These are phyloP conservation scores for Myiagra hebetior DNA, from an alignment of 2,113 vertebrate species.

Conservation along the genomic window DNA sequence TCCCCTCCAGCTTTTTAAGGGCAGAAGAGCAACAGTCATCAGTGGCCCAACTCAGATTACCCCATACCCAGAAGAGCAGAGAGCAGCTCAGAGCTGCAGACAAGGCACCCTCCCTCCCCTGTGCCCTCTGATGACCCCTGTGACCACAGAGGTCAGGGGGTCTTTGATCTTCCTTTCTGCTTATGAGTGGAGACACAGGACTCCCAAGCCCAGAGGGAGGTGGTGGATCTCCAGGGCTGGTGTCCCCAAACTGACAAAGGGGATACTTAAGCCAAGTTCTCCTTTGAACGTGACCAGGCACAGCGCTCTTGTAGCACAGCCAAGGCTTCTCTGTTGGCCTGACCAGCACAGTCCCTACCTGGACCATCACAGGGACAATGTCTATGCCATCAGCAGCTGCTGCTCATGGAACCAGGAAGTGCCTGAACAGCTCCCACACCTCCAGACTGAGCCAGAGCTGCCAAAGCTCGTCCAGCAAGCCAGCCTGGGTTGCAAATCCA, in stretches of 20 bases:
- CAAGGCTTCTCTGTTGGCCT: not conserved
- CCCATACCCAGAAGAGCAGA: not conserved
- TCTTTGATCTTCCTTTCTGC: not conserved
- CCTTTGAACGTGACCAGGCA: not conserved
- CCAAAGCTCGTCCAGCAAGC: constrained; percentile 32
- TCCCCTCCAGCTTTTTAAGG: not conserved
- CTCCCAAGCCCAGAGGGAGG: not conserved
- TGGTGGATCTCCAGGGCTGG: not conserved
- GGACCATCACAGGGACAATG: not conserved
- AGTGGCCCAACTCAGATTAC: not conserved
- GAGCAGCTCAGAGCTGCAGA: not conserved
- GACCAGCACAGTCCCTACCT: not conserved
- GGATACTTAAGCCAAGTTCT: not conserved
- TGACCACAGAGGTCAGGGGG: not conserved
- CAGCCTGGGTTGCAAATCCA: constrained; percentile 24
- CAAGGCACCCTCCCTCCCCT: not conserved
- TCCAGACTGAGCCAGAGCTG: not conserved
- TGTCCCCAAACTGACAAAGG: not conserved
- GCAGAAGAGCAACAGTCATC: not conserved
- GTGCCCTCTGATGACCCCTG: not conserved
- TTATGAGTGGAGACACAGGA: not conserved
- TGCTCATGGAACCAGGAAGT: fast-evolving
- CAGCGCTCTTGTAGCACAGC: not conserved
- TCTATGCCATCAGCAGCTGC: not conserved
- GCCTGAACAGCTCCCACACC: constrained; percentile 7